These are phyloP conservation scores for Chrysolophus pictus DNA, from an alignment of 2,797 vertebrate genomes.

Conservation along the genomic window DNA sequence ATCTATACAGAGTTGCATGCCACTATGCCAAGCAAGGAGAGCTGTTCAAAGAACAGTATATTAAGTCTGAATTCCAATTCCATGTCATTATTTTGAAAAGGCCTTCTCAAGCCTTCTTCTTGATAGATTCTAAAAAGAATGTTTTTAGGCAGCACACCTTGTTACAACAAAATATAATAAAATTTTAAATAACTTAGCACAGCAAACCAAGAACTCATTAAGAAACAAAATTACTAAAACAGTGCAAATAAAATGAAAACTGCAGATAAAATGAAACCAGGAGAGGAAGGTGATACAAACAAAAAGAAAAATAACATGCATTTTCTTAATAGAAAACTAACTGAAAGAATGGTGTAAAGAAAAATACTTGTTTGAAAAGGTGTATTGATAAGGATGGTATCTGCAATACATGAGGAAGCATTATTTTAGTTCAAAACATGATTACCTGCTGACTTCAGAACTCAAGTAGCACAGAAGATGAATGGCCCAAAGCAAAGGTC, in stretches of 20 bases:
- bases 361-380: not conserved
- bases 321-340: not conserved
- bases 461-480: slow-evolving; percentile 92
- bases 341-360: not conserved
- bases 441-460: slow-evolving; percentile 86
- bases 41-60: not conserved
- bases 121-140: not conserved
- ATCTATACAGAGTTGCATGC: not conserved
- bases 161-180: not conserved
- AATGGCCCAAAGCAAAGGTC: slow-evolving; percentile 93
- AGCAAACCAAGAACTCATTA: not conserved
- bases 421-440: not conserved
- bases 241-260: not conserved
- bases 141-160: not conserved
- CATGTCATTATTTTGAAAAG: not conserved
- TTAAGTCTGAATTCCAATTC: not conserved
- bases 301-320: not conserved
- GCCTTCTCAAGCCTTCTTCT: not conserved
- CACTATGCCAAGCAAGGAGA: not conserved
- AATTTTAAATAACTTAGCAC: not conserved
- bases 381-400: not conserved
- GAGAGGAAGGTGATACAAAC: not conserved
- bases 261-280: not conserved
- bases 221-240: not conserved
- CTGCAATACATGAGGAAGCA: not conserved